Base-by-base conservation (phyloP, 2,797 vertebrate genomes). In the Aeoliscus strigatus region DNA sequence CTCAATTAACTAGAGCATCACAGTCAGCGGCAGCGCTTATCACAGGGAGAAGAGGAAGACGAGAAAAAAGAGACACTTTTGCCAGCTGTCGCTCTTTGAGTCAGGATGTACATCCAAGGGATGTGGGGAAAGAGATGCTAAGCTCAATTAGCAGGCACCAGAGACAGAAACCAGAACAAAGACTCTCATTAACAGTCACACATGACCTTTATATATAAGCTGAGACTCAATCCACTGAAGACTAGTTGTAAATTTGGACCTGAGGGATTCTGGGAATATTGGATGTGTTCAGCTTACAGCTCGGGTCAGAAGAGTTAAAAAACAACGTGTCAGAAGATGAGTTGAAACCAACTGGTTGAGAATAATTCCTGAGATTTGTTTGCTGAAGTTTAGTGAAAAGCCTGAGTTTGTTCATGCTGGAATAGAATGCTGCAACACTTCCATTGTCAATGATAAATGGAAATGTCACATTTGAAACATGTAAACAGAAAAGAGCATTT, bases 141-240 rank as follows among this genome's bases (percentile, higher is more conserved):
- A 1, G 64, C 58, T 70, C 70, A 79, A 66, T 81, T 76, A 79
- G 55, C 53, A 26, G 57, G 31, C 72, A 62, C 61, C 36, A 49
- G 66, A 77, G 60, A 77, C 33, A 15, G 23, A 52, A 26, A 31
- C 27, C 1, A 1, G 53, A 53, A 51, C 51, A 71, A 55, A 66
- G 61, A 51, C 45, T 31, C 59, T 73, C 61, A 76, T 77, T 79
- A 78, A 71, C 58, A 66, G 66, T 58, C 66, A 70, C 2, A 27
- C 42, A 55, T 78, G 77, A 82, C 79, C 75, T 84, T 80, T 83
- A 60, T 40, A 46, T 55, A 41, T 21, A 48, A 69, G 60, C 48
- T 15, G 28, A 46, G 59, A 12, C 45, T 51, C 62, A 59, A 65
- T 42, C 33, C 67, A 29, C 58, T 10, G 26, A 59, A 46, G 66